These are phyloP conservation scores for Scaeva pyrastri DNA, from an alignment of 2,888 invertebrate species.

Conservation along the genomic window DNA sequence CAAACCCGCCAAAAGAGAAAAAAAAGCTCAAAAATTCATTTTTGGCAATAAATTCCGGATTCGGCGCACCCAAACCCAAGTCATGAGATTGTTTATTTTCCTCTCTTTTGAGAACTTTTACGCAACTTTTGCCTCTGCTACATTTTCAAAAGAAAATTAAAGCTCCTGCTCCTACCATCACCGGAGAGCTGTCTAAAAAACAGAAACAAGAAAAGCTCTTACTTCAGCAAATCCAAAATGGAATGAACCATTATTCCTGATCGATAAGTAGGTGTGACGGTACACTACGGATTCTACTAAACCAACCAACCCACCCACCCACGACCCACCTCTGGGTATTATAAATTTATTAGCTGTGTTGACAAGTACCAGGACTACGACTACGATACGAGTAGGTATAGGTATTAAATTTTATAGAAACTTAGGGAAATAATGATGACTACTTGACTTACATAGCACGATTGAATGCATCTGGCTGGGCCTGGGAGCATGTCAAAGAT, in stretches of 20 bases:
- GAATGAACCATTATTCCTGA: slow-evolving; percentile 51
- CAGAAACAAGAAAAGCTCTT: slow-evolving; percentile 34
- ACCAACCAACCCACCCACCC: background rate
- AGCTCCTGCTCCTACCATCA: slow-evolving; percentile 22
- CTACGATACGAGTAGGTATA: no score
- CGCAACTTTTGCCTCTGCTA: background rate
- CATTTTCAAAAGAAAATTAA: background rate
- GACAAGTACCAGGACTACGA: background rate
- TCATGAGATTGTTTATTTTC: slow-evolving; percentile 46
- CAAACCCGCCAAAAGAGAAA: background rate
- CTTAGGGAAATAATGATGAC: background rate
- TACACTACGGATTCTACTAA: background rate
- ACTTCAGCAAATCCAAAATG: slow-evolving; percentile 29
- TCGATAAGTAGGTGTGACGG: slow-evolving; percentile 53
- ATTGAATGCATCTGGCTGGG: slow-evolving; percentile 83
- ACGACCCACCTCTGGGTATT: background rate
- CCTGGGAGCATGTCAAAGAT: slow-evolving; percentile 83
- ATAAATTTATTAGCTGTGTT: slow-evolving; percentile 23
- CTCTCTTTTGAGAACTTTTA: slow-evolving; percentile 25
- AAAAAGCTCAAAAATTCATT: slow-evolving; percentile 35
- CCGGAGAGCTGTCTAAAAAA: no score
- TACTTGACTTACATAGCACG: slow-evolving; percentile 83
- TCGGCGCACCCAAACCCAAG: no score
- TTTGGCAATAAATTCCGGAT: background rate
- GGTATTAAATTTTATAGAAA: background rate